Base-by-base conservation (phyloP, 2,888 invertebrate genomes). In the Epinotia demarniana region DNA sequence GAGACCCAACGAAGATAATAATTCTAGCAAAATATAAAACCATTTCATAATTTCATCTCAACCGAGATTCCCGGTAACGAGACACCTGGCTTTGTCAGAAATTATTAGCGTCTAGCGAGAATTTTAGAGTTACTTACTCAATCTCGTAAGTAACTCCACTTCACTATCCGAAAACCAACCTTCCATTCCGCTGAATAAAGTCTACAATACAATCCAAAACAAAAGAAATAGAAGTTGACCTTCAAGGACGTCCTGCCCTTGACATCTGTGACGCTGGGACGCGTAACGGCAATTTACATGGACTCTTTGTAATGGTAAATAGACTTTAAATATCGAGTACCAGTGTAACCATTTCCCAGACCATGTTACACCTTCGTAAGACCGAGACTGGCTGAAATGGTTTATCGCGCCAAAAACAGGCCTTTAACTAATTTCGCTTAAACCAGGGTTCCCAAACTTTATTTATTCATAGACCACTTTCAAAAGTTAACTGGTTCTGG, bases 91-190 rank as follows among this genome's bases (percentile, higher is more conserved):
- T 58, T 69, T 69, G 23, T 69, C 58, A 58, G 46, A 46, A 58
- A 69, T 69, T 58, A 69, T 69, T 58, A 69, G 58, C 58, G 68
- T 12, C 58, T 46, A 69, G 68, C 43, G 23, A 58, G 43, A 68
- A 58, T 58, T 46, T 33, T 46, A 9, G n/a, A 1, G 8, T 33
- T 8, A 33, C 12, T 27, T 57, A 39, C 39, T 6, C 66, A 66
- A 66, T n/a, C 66, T 66, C 66, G 1, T 18, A 67, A 39, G 8
- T 67, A 6, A 53, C n/a, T 67, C 12, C 11, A 19, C 3, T 9
- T 3, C n/a, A 8, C 16, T 13, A 1, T 2, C 43, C 46, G 1
- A 58, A 58, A 58, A 46, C 1, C 43, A 46, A 58, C 58, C 58
- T 46, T 58, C 3, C 16, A n/a, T 0, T 16, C 0, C 23, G 2